Conservation (phyloP, 2,113 vertebrate species). For the Peromyscus polionotus region DNA sequence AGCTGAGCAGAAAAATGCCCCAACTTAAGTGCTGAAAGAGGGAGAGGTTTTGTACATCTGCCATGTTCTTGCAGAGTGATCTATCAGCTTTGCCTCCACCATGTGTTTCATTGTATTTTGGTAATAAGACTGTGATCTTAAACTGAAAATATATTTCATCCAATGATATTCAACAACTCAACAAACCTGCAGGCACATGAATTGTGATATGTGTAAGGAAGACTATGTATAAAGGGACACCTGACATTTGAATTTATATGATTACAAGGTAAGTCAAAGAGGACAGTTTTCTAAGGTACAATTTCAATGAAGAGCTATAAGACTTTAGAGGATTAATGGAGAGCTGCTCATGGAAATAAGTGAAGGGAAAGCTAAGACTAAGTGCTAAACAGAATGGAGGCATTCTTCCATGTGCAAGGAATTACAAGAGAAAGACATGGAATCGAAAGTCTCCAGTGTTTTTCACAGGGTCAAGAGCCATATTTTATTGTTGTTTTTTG, state of each 20-base stretch:
- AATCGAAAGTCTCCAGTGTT: background rate
- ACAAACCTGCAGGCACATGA: background rate
- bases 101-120: background rate
- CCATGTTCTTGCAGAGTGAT: background rate
- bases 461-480: background rate
- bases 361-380: background rate
- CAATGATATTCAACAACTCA: background rate
- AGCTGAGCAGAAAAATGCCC: background rate
- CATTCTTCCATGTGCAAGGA: background rate
- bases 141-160: background rate
- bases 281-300: background rate
- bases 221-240: background rate
- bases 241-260: conserved; percentile 12
- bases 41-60: background rate
- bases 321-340: background rate
- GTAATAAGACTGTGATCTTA: background rate
- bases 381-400: background rate
- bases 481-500: background rate
- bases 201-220: background rate
- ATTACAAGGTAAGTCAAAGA: background rate
- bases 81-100: background rate
- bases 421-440: background rate
- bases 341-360: background rate
- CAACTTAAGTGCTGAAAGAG: background rate
- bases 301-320: background rate